Conservation (phyloP, 2,113 vertebrate species). For the Arvicanthis niloticus region DNA sequence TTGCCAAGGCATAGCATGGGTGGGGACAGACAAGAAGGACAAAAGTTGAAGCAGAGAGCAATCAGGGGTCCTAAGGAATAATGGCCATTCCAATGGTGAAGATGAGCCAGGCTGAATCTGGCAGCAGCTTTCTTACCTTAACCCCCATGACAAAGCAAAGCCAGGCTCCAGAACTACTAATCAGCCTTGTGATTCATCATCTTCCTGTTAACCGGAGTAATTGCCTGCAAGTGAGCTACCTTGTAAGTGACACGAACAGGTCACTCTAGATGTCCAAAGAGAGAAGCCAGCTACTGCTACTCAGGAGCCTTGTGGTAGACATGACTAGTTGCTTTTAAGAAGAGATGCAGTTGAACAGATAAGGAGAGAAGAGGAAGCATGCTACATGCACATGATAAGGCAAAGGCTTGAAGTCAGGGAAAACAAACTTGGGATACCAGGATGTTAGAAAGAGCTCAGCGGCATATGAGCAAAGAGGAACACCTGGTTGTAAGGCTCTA, state of each 20-base stretch:
- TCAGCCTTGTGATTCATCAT: rapidly evolving
- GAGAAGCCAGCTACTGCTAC: not conserved
- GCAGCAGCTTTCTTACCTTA: not conserved
- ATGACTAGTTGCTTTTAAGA: not conserved
- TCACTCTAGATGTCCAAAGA: not conserved
- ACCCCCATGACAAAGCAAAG: no score
- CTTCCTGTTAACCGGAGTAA: not conserved
- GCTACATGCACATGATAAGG: not conserved
- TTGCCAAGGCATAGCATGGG: rapidly evolving
- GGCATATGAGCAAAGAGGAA: no score
- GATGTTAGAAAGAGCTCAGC: not conserved
- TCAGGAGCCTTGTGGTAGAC: not conserved
- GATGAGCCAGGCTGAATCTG: not conserved
- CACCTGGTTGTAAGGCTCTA: not conserved
- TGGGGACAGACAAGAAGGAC: not conserved
- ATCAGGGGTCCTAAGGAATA: not conserved
- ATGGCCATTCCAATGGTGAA: rapidly evolving
- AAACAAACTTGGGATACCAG: not conserved
- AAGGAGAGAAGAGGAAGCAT: not conserved
- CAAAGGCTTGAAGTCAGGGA: not conserved
- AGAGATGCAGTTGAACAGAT: not conserved
- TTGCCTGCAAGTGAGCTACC: not conserved
- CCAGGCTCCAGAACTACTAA: no score
- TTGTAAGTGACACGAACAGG: rapidly evolving
- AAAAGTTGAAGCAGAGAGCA: no score